Base-by-base conservation (phyloP, 2,888 invertebrate species). In the Leptura quadrifasciata region DNA sequence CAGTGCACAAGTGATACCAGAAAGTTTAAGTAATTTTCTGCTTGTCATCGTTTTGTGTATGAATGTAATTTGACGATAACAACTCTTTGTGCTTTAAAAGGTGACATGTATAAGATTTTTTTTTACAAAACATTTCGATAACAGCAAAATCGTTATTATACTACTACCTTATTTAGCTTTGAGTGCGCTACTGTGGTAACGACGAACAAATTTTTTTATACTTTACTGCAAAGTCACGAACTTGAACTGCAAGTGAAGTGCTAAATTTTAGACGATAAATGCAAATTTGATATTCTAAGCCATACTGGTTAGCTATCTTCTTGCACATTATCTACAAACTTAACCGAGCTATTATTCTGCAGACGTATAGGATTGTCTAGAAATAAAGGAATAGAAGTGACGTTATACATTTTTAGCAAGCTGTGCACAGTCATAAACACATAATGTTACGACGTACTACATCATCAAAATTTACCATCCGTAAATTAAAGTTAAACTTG, bases 181-280 rank as follows among this genome's bases (percentile, higher is more conserved):
- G 12, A 24, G 21, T 9, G 12, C 58, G 58, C 58, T 24, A 21
- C 58, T 60, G 58, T n/a, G 1, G 6, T 24, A 24, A 24, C 9
- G 5, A 60, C 8, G 8, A 60, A 24, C 6, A 24, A 58, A 58
- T 8, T 17, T 15, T 18, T 8, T 9, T 68, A 52, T 18, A 54
- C 63, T 61, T 63, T 39, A 63, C 27, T 61, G 15, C 63, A 57
- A 35, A 47, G 61, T 61, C 61, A 61, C 52, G 60, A 71, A 75
- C 65, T 77, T 68, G 63, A 35, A 64, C 64, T 72, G 18, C 35
- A 39, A 67, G 18, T 39, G 39, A 68, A 70, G 64, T 68, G 73
- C 64, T 70, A 74, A 75, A 74, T 80, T 74, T 58, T 27, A 74
- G 75, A 76, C 75, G 78, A 78, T 78, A 70, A 77, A 80, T 78